Evolutionary conservation across 2,797 vertebrate genomes (phyloP), one percentile per base, ranked within the genome.

Genomic region (Aldrovandia affinis): DNA sequence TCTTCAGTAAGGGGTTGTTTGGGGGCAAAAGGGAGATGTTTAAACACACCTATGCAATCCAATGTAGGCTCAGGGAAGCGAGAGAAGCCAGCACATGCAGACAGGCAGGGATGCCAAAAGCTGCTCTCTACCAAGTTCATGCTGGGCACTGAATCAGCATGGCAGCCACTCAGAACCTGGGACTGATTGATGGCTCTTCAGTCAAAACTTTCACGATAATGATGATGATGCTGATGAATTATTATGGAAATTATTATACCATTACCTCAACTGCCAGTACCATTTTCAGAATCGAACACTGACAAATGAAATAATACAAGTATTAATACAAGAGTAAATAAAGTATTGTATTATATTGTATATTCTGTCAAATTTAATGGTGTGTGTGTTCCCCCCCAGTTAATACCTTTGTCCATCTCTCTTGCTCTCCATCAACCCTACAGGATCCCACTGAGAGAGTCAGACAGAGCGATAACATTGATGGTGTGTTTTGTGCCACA

Each of bases 391-490:
- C 3, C 28, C 33, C 68, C 68, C 68, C n/a, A 14, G 3, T 9
- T 14, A 0, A 73, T 18, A 73, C 33, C 14, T 20, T 42, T 12
- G 7, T 73, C 33, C 61, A 7, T 65, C 28, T 65, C 36, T 42
- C 14, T 39, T 42, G 36, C 68, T 39, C 33, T 73, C 14, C 30
- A 39, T 30, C 61, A 65, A 9, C 61, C 61, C 15, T 42, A 1
- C 63, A n/a, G 63, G n/a, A n/a, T 73, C 68, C 33, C 36, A 42
- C 6, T 39, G 68, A 39, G 63, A 22, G 68, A 73, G 68, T 42
- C 68, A 73, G 68, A 73, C 68, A 73, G 68, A 73, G 63, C 28
- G 68, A 73, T 42, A 73, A 73, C 68, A 73, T 73, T 73, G 68
- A 42, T 22, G 68, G 68, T 73, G 36, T 18, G 15, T 22, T 73